Conservation (phyloP, 2,113 vertebrate genomes). For the Tragelaphus imberbis region DNA sequence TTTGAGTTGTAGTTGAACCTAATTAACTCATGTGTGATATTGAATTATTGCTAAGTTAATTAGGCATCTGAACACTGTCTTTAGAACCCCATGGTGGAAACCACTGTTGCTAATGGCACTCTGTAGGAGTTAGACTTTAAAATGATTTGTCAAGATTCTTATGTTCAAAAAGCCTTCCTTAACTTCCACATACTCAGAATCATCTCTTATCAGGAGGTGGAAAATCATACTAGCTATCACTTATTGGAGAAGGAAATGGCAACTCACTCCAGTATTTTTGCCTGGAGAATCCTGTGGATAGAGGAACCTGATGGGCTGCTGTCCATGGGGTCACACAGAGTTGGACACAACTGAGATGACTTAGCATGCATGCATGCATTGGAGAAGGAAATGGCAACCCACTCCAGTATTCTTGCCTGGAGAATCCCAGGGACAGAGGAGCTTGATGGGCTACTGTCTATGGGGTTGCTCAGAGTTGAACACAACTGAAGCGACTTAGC, state of each 20-base stretch:
- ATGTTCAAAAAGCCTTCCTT: not conserved
- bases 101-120: not conserved
- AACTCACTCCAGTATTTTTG: not conserved
- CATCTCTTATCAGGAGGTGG: not conserved
- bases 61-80: not conserved
- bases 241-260: not conserved
- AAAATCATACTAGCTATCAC: not conserved
- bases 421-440: not conserved
- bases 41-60: constrained; percentile 11
- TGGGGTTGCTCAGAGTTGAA: not conserved
- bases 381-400: not conserved
- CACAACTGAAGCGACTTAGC: not conserved
- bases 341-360: not conserved
- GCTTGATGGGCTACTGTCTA: not conserved
- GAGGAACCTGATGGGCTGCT: not conserved
- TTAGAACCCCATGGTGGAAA: not conserved
- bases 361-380: not conserved
- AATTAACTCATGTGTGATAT: not conserved
- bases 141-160: not conserved
- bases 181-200: not conserved
- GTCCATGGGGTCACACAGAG: not conserved
- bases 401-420: not conserved
- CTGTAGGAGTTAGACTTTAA: not conserved
- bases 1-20: constrained; percentile 16
- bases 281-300: not conserved